phyloP scores from a whole-genome alignment of 2,797 vertebrate genomes.

The Leptatherina wallacei region DNA sequence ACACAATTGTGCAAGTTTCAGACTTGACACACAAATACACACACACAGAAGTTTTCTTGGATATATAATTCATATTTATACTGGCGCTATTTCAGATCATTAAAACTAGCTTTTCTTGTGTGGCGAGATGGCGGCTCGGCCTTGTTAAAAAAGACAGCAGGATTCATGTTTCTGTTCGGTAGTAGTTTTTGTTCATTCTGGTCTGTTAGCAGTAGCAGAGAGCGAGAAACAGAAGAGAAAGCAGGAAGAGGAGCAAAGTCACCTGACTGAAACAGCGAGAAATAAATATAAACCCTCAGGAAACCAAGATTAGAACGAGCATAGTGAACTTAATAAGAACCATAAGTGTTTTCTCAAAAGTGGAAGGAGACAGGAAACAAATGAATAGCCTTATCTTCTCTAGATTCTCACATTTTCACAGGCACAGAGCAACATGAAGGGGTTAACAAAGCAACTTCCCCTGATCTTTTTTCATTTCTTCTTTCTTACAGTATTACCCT shows the following conservation, averaged over 20 bases:
- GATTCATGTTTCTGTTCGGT: background rate
- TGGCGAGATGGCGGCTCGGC: constrained; percentile 7
- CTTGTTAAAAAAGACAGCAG: background rate
- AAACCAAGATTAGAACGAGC: background rate
- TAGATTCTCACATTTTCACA: constrained; percentile 41
- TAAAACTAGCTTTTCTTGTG: background rate
- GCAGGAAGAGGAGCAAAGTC: constrained; percentile 47
- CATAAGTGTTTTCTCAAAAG: constrained; percentile 15
- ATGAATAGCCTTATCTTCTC: constrained; percentile 15
- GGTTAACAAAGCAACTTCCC: constrained; percentile 59
- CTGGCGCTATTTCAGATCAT: background rate
- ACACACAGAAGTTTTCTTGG: background rate
- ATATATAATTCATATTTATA: background rate
- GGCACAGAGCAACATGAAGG: constrained; percentile 16
- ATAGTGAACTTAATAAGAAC: constrained; percentile 10
- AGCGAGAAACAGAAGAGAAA: constrained; percentile 40
- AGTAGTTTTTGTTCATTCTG: constrained; percentile 22
- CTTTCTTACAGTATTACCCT: constrained; percentile 49
- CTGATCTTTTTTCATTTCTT: constrained; percentile 62
- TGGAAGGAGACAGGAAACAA: background rate
- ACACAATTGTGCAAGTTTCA: background rate
- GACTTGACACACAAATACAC: background rate
- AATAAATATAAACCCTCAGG: background rate
- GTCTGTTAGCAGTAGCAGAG: constrained; percentile 22
- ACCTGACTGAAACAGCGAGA: constrained; percentile 48